Evolutionary conservation across 2,113 vertebrate genomes (phyloP).

Genomic region (Chloropsis hardwickii): DNA sequence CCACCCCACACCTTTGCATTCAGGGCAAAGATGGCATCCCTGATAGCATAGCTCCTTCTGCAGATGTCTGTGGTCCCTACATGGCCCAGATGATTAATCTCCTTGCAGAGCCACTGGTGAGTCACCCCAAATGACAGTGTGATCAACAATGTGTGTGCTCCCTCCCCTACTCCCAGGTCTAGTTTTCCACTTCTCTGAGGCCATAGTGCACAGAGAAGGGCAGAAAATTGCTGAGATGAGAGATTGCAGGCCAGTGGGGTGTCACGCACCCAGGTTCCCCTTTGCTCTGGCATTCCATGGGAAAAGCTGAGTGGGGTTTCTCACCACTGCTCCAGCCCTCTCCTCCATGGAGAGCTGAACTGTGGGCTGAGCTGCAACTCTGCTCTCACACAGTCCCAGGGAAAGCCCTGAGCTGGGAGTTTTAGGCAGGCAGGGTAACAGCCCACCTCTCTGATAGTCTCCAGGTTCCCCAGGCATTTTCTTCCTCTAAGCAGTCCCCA

Average conservation of each 20-base stretch:
- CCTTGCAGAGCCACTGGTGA: neutral
- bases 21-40: neutral
- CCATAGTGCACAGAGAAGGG: neutral
- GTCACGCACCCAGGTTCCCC: accelerated
- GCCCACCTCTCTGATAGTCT: neutral
- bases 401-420: neutral
- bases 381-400: neutral
- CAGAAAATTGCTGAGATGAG: neutral
- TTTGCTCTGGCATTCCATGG: neutral
- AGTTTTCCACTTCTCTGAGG: neutral
- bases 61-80: neutral
- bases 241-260: neutral
- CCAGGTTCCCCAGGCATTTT: neutral
- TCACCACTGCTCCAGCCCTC: neutral
- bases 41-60: neutral
- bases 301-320: neutral
- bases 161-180: neutral
- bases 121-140: neutral
- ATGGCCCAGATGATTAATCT: neutral
- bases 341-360: neutral
- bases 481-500: neutral
- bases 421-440: neutral
- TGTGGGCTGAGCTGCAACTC: neutral
- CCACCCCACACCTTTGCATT: neutral
- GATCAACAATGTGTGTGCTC: neutral